Evolutionary conservation across 2,888 invertebrate genomes (phyloP).

Genomic region (Criorhina ranunculi): DNA sequence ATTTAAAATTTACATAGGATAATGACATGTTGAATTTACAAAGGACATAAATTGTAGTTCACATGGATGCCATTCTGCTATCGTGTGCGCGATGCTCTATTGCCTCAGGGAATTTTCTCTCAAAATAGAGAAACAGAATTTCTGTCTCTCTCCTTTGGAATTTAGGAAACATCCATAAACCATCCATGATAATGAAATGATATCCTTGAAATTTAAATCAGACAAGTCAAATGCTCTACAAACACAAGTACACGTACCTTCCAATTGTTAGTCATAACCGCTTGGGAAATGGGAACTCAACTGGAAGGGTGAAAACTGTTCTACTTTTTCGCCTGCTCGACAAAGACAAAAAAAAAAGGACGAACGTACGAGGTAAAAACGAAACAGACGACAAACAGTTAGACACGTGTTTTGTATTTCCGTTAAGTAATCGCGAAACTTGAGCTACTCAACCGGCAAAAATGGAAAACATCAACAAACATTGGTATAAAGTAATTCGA

Average conservation of each 20-base stretch:
- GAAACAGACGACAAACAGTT: not conserved
- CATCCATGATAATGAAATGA: slow-evolving; percentile 43
- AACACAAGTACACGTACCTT: not conserved
- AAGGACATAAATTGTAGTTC: slow-evolving; percentile 23
- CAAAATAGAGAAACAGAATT: slow-evolving; percentile 19
- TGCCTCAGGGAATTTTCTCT: slow-evolving; percentile 25
- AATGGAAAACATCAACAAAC: slow-evolving; percentile 30
- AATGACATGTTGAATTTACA: slow-evolving; percentile 55
- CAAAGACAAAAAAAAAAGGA: no score
- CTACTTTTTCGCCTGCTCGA: not conserved
- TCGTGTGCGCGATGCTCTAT: slow-evolving; percentile 14
- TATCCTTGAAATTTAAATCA: slow-evolving; percentile 30
- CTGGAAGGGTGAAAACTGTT: not conserved
- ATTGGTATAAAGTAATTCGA: slow-evolving; percentile 31
- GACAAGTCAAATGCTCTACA: slow-evolving; percentile 7
- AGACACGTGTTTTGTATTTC: slow-evolving; percentile 20
- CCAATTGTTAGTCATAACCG: slow-evolving; percentile 10
- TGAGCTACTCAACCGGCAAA: slow-evolving; percentile 22
- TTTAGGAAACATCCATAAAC: slow-evolving; percentile 11
- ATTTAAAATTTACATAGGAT: slow-evolving; percentile 58
- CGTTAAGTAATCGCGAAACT: slow-evolving; percentile 20
- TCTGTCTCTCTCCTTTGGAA: not conserved
- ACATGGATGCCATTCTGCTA: not conserved
- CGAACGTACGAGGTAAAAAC: not conserved
- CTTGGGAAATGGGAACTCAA: not conserved